Base-by-base conservation (phyloP, 2,888 invertebrate species). In the Xanthia icteritia region DNA sequence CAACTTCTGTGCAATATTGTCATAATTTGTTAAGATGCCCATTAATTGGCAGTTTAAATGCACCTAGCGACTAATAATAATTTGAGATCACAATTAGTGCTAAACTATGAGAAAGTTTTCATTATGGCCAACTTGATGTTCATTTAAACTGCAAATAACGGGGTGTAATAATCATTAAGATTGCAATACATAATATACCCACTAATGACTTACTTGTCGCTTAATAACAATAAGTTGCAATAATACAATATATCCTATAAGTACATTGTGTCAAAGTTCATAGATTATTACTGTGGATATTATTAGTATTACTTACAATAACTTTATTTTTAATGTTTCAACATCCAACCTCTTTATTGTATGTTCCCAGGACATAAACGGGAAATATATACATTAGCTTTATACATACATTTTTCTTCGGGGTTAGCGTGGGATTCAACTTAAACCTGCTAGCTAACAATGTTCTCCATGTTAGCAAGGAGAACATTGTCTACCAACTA, bases 1-100 rank as follows among this genome's bases (percentile, higher is more conserved):
- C 82, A 75, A 73, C 76, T 67, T 67, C 74, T 68, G 76, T 81
- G 83, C 76, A 69, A 82, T 89, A 87, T 89, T 88, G 89, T 86
- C 89, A 78, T 77, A 23, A 67, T 69, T 73, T 78, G 56, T 67
- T 31, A 66, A 69, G n/a, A 68, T 48, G 42, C 61, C 27, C 73
- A 69, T 69, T 36, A 17, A 79, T 69, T 79, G n/a, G 70, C 76
- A 81, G 51, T 58, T 42, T 17, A 64, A 56, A 60, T 63, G 39
- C 67, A 48, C n/a, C 72, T 23, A 58, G 67, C 5, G 13, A 56
- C 42, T n/a, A 17, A 27, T 56, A 54, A 63, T 56, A n/a, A 39
- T 31, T 66, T 85, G 85, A 84, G 85, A 84, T 78, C 83, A 70
- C 58, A 48, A 61, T 36, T 54, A 67, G 54, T 39, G 60, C 69